Evolutionary conservation across 2,888 invertebrate species (phyloP).

Genomic region (Acleris holmiana): DNA sequence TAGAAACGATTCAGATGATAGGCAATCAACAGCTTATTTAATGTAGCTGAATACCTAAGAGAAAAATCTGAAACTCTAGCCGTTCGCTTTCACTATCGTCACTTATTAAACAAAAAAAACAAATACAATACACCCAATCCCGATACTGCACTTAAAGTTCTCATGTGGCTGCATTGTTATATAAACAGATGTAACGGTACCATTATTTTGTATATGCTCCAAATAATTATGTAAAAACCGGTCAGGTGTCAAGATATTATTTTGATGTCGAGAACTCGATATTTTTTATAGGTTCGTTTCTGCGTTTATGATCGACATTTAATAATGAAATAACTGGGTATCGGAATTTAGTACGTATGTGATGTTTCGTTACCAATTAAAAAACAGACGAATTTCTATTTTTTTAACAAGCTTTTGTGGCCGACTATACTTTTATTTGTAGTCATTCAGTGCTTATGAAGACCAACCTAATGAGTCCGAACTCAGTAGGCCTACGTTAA

Average conservation of each 20-base stretch:
- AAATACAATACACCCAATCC: not conserved
- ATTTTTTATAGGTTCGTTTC: conserved; percentile 3
- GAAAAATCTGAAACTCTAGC: no score
- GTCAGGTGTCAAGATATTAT: conserved; percentile 34
- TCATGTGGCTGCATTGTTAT: conserved; percentile 5
- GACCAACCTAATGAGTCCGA: no score
- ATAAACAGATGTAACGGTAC: conserved; percentile 13
- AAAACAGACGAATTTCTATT: no score
- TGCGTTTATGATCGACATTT: conserved; percentile 4
- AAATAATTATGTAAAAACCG: conserved; percentile 35
- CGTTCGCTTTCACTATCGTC: not conserved
- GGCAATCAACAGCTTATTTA: no score
- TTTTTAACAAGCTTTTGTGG: no score
- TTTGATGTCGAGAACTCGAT: conserved; percentile 18
- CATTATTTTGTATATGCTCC: conserved; percentile 23
- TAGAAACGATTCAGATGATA: no score
- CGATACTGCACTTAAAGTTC: conserved; percentile 7
- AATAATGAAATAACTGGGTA: conserved; percentile 17
- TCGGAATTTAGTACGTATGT: conserved; percentile 1
- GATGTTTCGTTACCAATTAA: conserved; percentile 8
- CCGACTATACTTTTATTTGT: no score
- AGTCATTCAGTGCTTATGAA: no score
- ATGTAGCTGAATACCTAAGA: no score
- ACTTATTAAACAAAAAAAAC: not conserved
- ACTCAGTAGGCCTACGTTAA: no score